Base-by-base conservation (phyloP, 2,113 vertebrate species). In the Amia ocellicauda region DNA sequence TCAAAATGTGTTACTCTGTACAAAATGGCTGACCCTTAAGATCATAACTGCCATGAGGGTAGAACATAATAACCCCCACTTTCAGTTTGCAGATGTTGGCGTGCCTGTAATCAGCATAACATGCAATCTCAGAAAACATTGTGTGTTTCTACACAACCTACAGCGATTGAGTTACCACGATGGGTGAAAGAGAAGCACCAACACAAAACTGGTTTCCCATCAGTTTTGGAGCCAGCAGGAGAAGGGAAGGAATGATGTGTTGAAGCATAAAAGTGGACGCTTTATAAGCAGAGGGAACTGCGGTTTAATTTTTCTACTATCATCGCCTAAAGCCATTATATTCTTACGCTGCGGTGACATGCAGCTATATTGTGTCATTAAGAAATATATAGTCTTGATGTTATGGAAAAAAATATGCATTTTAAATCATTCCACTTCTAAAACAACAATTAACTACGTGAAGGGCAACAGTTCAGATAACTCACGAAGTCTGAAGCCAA, bases 371-470 rank as follows among this genome's bases (percentile, higher is more conserved):
- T 31, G 52, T 69, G 73, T 77, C 74, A 74, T 73, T 16, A 17
- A 53, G 58, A 23, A 71, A 71, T 77, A 72, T 76, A 76, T 50
- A 27, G 60, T 70, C 68, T 60, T 83, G 79, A 80, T 77, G 72
- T 68, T 71, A 74, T 62, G 42, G 67, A 70, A 59, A 41, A 76
- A 76, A 78, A 73, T 62, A 78, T 45, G 31, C 14, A 67, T 41
- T 29, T 16, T 80, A 76, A 83, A 83, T 85, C 74, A 80, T 51
- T 19, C 26, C 16, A 22, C 24, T 51, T 51, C 59, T 51, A 70
- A 50, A 69, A 67, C 63, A 65, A 74, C 28, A n/a, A 57, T 50
- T 23, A 36, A 1, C n/a, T 51, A 42, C 31, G 27, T 58, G 60
- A 74, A 29, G 55, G 28, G 64, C 50, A 43, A 27, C 28, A 14